Base-by-base conservation (phyloP, 2,888 invertebrate species). In the Xestia sexstrigata region DNA sequence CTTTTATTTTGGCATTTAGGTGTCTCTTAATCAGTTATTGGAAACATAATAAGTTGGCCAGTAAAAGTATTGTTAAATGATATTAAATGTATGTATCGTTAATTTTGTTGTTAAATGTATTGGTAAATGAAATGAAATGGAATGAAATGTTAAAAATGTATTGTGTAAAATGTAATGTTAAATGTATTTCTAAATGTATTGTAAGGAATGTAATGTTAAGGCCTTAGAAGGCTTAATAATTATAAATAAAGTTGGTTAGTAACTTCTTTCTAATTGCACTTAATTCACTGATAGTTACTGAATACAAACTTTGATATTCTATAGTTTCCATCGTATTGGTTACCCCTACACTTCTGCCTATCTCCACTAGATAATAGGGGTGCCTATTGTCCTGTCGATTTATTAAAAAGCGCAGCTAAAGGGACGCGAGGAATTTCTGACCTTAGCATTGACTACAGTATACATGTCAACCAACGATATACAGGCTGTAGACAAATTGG, bases 381-480 rank as follows among this genome's bases (percentile, higher is more conserved):
- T 80, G 62, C 47, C 73, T 83, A 76, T 85, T 74, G 70, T 77
- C 42, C 60, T 72, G 83, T 77, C 82, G 63, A 83, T 82, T 74
- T 82, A 81, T 76, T 85, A 82, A 84, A 82, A 81, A 70, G 69
- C 65, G 73, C 82, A 81, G 77, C 82, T 81, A 67, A 81, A 60
- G 72, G 69, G 81, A 70, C 78, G 63, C 72, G 45, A 83, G 87
- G 91, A 89, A 91, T 90, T 87, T 89, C 76, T 88, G 90, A 90
- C 86, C 88, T 88, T 79, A 85, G 81, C 78, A 74, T 87, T 82
- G 86, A 81, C 72, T 67, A 52, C 81, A 84, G 66, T 84, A 62
- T 79, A 72, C 55, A 84, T 82, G 80, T 82, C 82, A 84, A 66
- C 84, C 47, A 45, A 1, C 7, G 0, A n/a, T 45, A n/a, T 80